Conservation (phyloP, 2,113 vertebrate species). For the Toxotes jaculatrix region DNA sequence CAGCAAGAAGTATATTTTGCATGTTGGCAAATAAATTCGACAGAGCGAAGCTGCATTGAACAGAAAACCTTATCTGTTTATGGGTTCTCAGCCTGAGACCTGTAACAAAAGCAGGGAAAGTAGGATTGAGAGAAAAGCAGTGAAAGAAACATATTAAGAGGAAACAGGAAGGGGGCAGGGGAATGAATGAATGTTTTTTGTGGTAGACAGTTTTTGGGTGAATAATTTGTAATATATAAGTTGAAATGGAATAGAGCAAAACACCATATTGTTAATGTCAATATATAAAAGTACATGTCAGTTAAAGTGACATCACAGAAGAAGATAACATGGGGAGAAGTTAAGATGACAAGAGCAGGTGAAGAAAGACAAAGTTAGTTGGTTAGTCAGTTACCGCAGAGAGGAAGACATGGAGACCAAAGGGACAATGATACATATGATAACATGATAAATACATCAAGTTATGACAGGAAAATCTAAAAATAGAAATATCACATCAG, state of each 20-base stretch:
- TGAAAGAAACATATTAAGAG: neutral
- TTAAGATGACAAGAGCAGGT: slow-evolving; percentile 39
- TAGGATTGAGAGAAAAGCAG: too few species aligned
- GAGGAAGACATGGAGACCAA: slow-evolving; percentile 1
- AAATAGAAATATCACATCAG: neutral
- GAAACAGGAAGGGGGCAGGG: neutral
- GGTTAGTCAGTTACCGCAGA: too few species aligned
- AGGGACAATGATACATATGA: too few species aligned
- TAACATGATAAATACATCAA: neutral
- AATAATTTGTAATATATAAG: neutral
- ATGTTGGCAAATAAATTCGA: too few species aligned
- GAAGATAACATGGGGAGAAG: neutral
- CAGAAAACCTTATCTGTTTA: too few species aligned
- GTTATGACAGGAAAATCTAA: neutral
- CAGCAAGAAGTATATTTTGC: too few species aligned
- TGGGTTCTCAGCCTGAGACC: too few species aligned
- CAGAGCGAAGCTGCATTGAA: too few species aligned
- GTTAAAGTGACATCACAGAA: slow-evolving; percentile 24
- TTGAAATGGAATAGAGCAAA: neutral
- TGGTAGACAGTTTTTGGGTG: neutral
- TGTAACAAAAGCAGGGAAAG: neutral
- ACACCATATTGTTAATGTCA: neutral
- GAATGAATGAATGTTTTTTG: neutral
- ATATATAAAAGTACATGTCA: neutral
- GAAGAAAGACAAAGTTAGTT: slow-evolving; percentile 8